Conservation (phyloP, 2,113 vertebrate genomes). For the Sapayoa aenigma region DNA sequence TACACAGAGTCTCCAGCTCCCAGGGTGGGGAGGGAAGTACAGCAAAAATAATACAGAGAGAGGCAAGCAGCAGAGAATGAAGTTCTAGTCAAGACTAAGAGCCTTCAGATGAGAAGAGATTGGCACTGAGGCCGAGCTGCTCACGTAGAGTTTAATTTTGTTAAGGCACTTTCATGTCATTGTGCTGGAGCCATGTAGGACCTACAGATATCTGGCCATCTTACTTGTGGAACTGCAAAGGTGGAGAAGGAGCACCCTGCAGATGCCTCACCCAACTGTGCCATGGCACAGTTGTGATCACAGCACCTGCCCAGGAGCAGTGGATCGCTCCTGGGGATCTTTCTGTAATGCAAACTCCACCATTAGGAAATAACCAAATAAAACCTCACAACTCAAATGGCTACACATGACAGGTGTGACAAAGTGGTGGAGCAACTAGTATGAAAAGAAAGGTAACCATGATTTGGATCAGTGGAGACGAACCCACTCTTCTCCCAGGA, state of each 20-base stretch:
- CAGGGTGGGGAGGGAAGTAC: not conserved
- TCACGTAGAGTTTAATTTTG: not conserved
- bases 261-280: not conserved
- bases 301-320: not conserved
- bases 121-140: not conserved
- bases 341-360: not conserved
- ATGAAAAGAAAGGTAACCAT: not conserved
- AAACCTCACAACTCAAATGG: not conserved
- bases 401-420: not conserved
- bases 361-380: not conserved
- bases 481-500: not conserved
- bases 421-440: not conserved
- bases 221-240: not conserved
- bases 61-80: not conserved
- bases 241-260: not conserved
- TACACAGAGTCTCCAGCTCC: not conserved
- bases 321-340: not conserved
- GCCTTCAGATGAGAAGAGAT: not conserved
- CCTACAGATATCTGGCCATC: not conserved
- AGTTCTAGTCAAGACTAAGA: not conserved
- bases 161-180: not conserved
- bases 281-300: not conserved
- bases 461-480: not conserved
- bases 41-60: constrained; percentile 19
- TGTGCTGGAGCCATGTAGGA: not conserved